A percentile compares a stretch with the other conserved stretches of the same genome.
phyloP scores from a whole-genome alignment of 2,888 invertebrate genomes.

The Latrodectus hesperus region DNA sequence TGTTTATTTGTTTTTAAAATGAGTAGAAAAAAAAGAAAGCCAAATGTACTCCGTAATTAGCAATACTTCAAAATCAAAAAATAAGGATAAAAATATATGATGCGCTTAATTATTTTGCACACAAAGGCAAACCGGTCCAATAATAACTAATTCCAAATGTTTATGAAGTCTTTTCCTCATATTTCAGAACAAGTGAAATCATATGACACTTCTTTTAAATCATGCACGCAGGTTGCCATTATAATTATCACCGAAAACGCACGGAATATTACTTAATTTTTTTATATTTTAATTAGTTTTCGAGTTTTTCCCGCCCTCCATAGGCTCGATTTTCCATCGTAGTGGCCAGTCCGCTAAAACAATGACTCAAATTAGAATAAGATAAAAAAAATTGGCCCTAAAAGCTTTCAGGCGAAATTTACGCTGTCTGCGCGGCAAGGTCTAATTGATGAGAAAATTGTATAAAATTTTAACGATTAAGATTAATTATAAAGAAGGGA shows the following conservation, averaged over 20 bases:
- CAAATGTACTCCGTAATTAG: not conserved
- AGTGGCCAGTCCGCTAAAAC: slow-evolving; percentile 17
- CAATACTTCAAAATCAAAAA: not conserved
- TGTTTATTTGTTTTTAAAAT: too few species aligned
- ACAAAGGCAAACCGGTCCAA: slow-evolving; percentile 39
- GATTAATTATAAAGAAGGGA: slow-evolving; percentile 61
- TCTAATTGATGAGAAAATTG: slow-evolving; percentile 67
- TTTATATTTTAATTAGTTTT: slow-evolving; percentile 6
- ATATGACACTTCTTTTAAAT: slow-evolving; percentile 50
- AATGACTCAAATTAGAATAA: slow-evolving; percentile 68
- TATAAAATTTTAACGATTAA: slow-evolving; percentile 68
- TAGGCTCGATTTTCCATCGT: not conserved
- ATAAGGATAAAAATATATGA: slow-evolving; percentile 9
- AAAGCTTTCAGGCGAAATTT: slow-evolving; percentile 60
- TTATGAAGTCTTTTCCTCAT: not conserved
- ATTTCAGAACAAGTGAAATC: slow-evolving; percentile 8
- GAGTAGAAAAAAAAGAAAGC: too few species aligned
- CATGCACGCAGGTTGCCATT: slow-evolving; percentile 11
- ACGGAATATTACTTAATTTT: slow-evolving; percentile 13
- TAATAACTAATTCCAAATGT: slow-evolving; percentile 32
- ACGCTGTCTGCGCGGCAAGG: slow-evolving; percentile 58
- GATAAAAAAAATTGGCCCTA: slow-evolving; percentile 41
- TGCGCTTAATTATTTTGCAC: slow-evolving; percentile 40
- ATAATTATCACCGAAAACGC: slow-evolving; percentile 47
- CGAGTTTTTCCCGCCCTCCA: not conserved